Conservation (phyloP, 2,113 vertebrate species). For the Phainopepla nitens region DNA sequence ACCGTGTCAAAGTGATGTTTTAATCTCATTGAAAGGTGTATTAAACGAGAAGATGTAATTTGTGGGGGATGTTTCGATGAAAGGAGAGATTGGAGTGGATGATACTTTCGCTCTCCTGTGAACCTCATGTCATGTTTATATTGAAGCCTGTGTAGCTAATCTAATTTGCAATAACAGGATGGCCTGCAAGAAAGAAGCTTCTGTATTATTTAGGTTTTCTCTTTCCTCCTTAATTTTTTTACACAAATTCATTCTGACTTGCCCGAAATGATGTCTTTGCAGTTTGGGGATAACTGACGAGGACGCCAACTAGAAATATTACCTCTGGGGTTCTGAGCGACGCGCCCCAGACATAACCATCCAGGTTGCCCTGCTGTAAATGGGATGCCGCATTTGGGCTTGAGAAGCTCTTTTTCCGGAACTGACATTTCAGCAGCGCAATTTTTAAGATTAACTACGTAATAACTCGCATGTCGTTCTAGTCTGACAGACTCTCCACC, state of each 20-base stretch:
- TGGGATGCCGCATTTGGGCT: background rate
- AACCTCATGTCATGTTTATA: constrained; percentile 72
- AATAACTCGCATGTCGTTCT: background rate
- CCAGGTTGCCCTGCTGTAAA: background rate
- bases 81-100: constrained; percentile 78
- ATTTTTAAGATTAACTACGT: background rate
- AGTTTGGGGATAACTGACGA: background rate
- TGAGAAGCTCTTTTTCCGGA: background rate
- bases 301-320: background rate
- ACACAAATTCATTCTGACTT: constrained; percentile 60
- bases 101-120: constrained; percentile 65
- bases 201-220: background rate
- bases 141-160: constrained; percentile 70
- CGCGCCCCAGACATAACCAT: background rate
- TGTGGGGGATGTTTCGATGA: constrained; percentile 69
- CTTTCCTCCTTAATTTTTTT: background rate
- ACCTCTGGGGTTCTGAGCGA: background rate
- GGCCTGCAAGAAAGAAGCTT: constrained; percentile 44
- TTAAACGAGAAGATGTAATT: constrained; percentile 78
- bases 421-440: background rate
- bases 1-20: constrained; percentile 80
- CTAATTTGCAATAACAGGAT: constrained; percentile 74
- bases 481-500: background rate
- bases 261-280: constrained; percentile 4
- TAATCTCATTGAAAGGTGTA: constrained; percentile 77